Percentiles rank a stretch among this genome's conserved stretches.
phyloP scores from a whole-genome alignment of 2,797 vertebrate species.

The Chiloscyllium punctatum region DNA sequence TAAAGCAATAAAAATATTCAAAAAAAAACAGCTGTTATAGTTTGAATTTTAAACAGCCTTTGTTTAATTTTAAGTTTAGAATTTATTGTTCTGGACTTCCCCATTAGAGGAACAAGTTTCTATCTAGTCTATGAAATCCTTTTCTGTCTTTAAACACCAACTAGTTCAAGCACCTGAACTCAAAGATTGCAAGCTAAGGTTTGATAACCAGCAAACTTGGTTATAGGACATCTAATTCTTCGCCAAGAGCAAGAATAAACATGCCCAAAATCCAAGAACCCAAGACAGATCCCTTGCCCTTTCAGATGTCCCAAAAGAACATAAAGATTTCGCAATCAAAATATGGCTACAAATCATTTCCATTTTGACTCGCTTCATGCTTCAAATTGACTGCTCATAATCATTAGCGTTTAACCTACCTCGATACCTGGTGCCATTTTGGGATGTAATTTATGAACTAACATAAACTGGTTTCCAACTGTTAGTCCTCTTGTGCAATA shows the following conservation, averaged over 20 bases:
- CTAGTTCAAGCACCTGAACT: background rate
- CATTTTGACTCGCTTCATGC: background rate
- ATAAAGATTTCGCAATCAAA: background rate
- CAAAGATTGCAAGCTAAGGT: background rate
- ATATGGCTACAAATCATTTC: background rate
- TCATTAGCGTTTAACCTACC: background rate
- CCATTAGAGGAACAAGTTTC: background rate
- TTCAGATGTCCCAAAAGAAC: background rate
- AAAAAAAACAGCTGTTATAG: background rate
- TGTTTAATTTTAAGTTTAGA: background rate
- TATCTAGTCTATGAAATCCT: background rate
- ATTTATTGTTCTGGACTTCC: background rate
- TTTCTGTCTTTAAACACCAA: background rate
- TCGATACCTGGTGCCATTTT: background rate
- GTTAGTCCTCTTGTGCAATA: background rate
- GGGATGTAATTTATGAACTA: background rate
- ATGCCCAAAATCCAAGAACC: background rate
- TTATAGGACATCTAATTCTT: background rate
- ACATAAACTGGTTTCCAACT: background rate
- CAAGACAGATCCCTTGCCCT: background rate
- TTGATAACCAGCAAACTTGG: background rate
- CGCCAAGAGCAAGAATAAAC: background rate
- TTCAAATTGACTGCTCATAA: background rate
- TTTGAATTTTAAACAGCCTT: background rate
- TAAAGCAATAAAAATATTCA: background rate